A percentile compares a stretch with the other conserved stretches of the same genome.
Evolutionary conservation across 2,888 invertebrate genomes (phyloP).

Genomic region (Molanna angustata): DNA sequence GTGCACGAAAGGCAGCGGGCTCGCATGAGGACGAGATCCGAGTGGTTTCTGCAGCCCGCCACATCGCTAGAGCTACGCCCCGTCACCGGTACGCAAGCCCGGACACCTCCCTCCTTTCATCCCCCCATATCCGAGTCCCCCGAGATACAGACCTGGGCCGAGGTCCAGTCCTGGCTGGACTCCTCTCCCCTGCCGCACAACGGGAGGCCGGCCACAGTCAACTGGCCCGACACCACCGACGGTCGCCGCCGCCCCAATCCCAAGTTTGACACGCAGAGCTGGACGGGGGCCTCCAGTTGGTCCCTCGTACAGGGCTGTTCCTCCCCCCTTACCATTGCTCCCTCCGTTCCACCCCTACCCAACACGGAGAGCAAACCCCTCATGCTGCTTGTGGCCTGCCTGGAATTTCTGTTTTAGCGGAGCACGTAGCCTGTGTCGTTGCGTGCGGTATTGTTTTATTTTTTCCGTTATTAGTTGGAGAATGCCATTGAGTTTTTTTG

Average conservation of each 20-base stretch:
- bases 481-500: conserved; percentile 15
- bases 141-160: not conserved
- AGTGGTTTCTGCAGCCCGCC: conserved; percentile 89
- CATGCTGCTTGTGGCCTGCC: conserved; percentile 56
- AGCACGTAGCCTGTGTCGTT: conserved; percentile 10
- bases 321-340: conserved; percentile 59
- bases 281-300: conserved; percentile 3
- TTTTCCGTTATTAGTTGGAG: conserved; percentile 18
- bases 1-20: conserved; percentile 96
- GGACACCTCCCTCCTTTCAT: conserved; percentile 34
- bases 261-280: not conserved
- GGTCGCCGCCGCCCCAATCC: not conserved
- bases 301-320: conserved; percentile 62
- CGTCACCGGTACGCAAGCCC: conserved; percentile 43
- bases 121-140: conserved; percentile 17
- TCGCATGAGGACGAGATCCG: conserved; percentile 93
- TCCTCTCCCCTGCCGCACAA: not conserved
- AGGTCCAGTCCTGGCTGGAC: conserved; percentile 1
- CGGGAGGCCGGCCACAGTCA: not conserved
- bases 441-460: conserved; percentile 21
- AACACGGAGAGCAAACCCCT: conserved; percentile 49
- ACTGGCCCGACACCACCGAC: conserved; percentile 5
- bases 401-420: conserved; percentile 55
- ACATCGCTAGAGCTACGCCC: conserved; percentile 51
- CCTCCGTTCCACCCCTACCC: conserved; percentile 37